Base-by-base conservation (phyloP, 1,140 invertebrate species). In the Dryas iulia region DNA sequence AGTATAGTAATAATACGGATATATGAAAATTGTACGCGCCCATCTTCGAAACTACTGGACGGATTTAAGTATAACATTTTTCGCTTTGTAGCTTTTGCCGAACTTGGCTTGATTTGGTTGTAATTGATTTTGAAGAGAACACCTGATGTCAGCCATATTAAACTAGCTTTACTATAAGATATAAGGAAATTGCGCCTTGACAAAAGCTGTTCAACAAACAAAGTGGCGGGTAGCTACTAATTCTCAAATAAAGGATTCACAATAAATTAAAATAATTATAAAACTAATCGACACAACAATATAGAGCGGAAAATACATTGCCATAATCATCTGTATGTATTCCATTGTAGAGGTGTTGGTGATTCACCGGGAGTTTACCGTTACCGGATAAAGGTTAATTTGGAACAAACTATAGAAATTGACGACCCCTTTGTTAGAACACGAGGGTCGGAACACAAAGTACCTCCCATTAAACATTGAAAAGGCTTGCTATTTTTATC, bases 271-370 rank as follows among this genome's bases (percentile, higher is more conserved):
- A 7, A 6, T 31, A 6, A 25, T 54, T 54, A 11, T 54, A 0
- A 56, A 26, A 25, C n/a, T 56, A 56, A n/a, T 56, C 12, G 24
- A 23, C 23, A 56, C 53, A 26, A 66, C 60, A 74, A 79, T 81
- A 71, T 73, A 73, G 79, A 83, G 79, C 79, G 74, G 75, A 82
- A 84, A 83, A 82, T 77, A n/a, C 64, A 77, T 78, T 82, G 74
- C 79, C 78, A 78, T 86, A 80, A 73, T 68, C 70, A 73, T 68
- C 70, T 72, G 72, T 69, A 8, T n/a, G n/a, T n/a, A 7, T 14
- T 30, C 25, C 26, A 24, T 76, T 82, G 71, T 69, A 77, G 76
- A 71, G 60, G 68, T 58, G 72, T 65, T 69, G 67, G 69, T 86
- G 83, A 86, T 71, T 87, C 82, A 87, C 63, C 68, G 62, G 35